Base-by-base conservation (phyloP, 1,140 invertebrate species). In the Eurosta solidaginis region DNA sequence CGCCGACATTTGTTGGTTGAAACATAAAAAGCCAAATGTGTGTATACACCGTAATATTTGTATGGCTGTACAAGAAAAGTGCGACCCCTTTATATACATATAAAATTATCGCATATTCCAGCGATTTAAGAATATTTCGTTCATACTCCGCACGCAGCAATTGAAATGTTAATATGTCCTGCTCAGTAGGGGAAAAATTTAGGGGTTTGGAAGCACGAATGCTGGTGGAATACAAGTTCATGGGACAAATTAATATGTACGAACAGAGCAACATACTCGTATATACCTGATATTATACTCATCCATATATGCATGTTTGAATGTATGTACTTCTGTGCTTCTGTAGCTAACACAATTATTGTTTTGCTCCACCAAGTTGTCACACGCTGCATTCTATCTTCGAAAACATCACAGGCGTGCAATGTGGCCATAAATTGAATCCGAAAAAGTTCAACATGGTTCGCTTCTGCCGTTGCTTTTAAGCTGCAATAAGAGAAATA, bases 151-250 rank as follows among this genome's bases (percentile, higher is more conserved):
- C 27, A 29, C 54, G n/a, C n/a, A n/a, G n/a, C n/a, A n/a, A n/a
- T n/a, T n/a, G n/a, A 33, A 59, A 59, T 33, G 33, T 68, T n/a
- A 68, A 68, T 68, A 68, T 68, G 36, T 68, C 40, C 33, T 68
- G n/a, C 14, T 42, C 36, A 20, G 59, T 14, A 40, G 17, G 10
- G 33, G 2, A 68, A 68, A 68, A 33, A n/a, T n/a, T n/a, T n/a
- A 68, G 59, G n/a, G 29, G 25, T 27, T 25, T 25, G 33, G 14
- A 29, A 59, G 45, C 12, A n/a, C 12, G 45, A 47, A 3, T 17
- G 45, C 12, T 17, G n/a, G n/a, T n/a, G n/a, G n/a, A n/a, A n/a
- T n/a, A n/a, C n/a, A n/a, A n/a, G n/a, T n/a, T n/a, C n/a, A n/a
- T n/a, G n/a, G n/a, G n/a, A n/a, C n/a, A n/a, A n/a, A n/a, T n/a